Conservation (phyloP, 1,140 invertebrate species). For the Psix sp. region DNA sequence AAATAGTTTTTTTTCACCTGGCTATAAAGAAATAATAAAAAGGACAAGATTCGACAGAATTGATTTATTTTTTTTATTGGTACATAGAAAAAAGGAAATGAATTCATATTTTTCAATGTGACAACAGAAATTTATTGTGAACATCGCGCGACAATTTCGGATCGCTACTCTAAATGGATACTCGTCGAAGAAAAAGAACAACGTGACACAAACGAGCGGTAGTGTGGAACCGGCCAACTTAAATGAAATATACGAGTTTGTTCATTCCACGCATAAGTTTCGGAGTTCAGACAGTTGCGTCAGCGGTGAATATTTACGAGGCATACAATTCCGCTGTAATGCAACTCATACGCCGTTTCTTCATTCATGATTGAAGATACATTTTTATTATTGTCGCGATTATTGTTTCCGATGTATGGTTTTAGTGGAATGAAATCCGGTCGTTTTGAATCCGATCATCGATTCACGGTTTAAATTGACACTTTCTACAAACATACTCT, state of each 20-base stretch:
- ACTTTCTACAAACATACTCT: too few species aligned
- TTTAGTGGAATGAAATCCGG: not conserved
- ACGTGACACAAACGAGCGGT: conserved; percentile 21
- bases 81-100: not conserved
- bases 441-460: conserved; percentile 5
- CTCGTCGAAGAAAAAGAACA: conserved; percentile 24
- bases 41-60: too few species aligned
- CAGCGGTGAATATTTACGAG: conserved; percentile 47
- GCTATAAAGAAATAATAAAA: too few species aligned
- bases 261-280: conserved; percentile 52
- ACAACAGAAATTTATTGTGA: not conserved
- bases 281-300: conserved; percentile 27
- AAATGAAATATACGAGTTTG: conserved; percentile 57
- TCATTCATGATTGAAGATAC: conserved; percentile 22
- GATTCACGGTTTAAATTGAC: not conserved
- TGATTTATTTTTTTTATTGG: too few species aligned
- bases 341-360: conserved; percentile 44
- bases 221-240: conserved; percentile 38
- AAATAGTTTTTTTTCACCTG: too few species aligned
- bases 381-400: conserved; percentile 12
- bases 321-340: conserved; percentile 27
- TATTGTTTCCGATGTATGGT: conserved; percentile 13
- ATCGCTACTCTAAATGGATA: conserved; percentile 10
- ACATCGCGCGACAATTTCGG: conserved; percentile 8
- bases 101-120: conserved; percentile 6